Base-by-base conservation (phyloP, 2,888 invertebrate genomes). In the Neria commutata region DNA sequence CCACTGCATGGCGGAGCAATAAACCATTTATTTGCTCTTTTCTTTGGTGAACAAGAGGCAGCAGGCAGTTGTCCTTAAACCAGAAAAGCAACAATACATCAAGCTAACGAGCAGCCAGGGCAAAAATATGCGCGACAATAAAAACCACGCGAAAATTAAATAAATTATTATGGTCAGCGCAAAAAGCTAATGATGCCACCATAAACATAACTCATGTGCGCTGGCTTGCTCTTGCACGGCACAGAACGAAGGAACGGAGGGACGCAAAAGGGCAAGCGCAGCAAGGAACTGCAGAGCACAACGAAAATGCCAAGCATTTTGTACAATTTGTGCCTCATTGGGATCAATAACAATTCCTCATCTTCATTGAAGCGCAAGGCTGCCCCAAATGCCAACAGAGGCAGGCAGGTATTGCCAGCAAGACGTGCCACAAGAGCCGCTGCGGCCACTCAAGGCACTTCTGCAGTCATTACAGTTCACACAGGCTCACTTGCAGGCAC, bases 261-360 rank as follows among this genome's bases (percentile, higher is more conserved):
- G 17, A 14, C 21, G 33, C 46, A 23, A 37, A 17, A 47, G 16
- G 50, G 53, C 6, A 37, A 49, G n/a, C 33, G 29, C 51, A 25
- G 56, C 48, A 45, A 59, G 54, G 45, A 49, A 40, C 34, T 52
- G 37, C 37, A 47, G 52, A 46, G 34, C 14, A 40, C 8, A 26
- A 33, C 48, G 54, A 59, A 62, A 61, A 73, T 69, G 68, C 68
- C 69, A 67, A 73, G 72, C 69, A 76, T 76, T 76, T 75, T 73
- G 73, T 69, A 72, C 75, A 77, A 76, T 77, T 77, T 77, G 77
- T 73, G 77, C 73, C 75, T 75, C 77, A 77, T 77, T 74, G 77
- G 69, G 66, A 65, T 65, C 75, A 70, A 77, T 77, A 77, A 73
- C 75, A 77, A 77, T 77, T 69, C 73, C 66, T 77, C 77, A 77